A percentile compares a stretch with the other conserved stretches of the same genome.
Evolutionary conservation across 2,113 vertebrate genomes (phyloP).

Genomic region (Cettia cetti): DNA sequence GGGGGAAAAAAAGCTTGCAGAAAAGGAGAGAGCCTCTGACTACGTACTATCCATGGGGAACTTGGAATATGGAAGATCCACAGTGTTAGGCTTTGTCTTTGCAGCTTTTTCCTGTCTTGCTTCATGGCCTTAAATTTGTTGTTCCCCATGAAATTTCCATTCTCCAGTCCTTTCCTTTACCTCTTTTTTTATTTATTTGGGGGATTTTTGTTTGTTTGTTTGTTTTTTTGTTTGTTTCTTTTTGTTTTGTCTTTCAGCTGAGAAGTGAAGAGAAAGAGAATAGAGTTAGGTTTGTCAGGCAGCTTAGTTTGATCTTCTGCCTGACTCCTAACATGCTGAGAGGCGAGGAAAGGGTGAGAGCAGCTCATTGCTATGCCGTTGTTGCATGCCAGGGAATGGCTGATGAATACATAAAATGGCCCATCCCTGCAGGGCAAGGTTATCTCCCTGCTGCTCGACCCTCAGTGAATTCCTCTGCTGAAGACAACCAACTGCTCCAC

Average conservation of each 20-base stretch:
- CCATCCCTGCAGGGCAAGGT: neutral
- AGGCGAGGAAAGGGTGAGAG: neutral
- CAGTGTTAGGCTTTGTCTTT: neutral
- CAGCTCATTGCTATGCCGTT: neutral
- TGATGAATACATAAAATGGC: neutral
- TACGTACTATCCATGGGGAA: accelerated
- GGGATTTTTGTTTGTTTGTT: neutral
- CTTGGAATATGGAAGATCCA: neutral
- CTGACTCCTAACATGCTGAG: accelerated
- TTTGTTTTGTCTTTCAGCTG: neutral
- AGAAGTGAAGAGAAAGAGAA: neutral
- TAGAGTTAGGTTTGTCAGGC: neutral
- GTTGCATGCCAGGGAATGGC: neutral
- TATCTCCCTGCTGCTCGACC: neutral
- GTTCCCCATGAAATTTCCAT: neutral
- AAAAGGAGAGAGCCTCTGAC: neutral
- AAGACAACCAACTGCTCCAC: neutral
- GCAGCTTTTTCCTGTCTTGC: neutral
- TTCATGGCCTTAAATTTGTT: neutral
- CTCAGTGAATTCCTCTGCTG: neutral
- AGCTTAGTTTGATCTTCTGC: neutral
- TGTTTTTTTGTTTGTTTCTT: no score
- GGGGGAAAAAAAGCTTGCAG: accelerated
- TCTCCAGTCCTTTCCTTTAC: neutral
- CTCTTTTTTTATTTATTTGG: no score